phyloP scores from a whole-genome alignment of 2,797 vertebrate species.

The Emys orbicularis region DNA sequence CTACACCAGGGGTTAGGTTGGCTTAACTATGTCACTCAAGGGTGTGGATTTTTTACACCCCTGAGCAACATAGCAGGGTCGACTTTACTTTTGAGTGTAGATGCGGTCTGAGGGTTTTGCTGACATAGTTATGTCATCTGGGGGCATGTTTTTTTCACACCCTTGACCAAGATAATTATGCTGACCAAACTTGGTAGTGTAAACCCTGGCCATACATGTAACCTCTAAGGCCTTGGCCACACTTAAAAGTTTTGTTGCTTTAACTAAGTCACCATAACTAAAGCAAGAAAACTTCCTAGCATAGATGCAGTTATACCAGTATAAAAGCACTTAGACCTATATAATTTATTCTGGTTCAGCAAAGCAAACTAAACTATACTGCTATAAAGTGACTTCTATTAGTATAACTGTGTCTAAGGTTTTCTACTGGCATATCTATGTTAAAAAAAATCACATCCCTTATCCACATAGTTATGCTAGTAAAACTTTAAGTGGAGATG shows the following conservation, averaged over 20 bases:
- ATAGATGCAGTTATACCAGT: neutral
- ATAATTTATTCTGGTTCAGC: neutral
- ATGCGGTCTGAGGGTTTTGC: too few relatives aligned
- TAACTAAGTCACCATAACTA: neutral
- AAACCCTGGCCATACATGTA: neutral
- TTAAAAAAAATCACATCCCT: too few relatives aligned
- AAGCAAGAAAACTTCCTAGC: neutral
- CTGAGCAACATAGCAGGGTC: too few relatives aligned
- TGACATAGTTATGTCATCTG: too few relatives aligned
- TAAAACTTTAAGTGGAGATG: neutral
- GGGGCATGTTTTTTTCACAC: too few relatives aligned
- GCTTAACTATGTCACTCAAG: too few relatives aligned
- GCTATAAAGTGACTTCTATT: neutral
- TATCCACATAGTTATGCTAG: neutral
- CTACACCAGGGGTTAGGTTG: too few relatives aligned
- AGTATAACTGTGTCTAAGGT: neutral
- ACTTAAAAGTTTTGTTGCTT: neutral
- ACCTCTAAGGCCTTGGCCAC: neutral
- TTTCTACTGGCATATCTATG: too few relatives aligned
- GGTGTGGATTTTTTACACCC: too few relatives aligned
- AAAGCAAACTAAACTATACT: neutral
- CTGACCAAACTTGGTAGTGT: too few relatives aligned
- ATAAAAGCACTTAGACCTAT: neutral
- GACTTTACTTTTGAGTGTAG: too few relatives aligned
- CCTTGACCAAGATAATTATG: too few relatives aligned